Evolutionary conservation across 2,113 vertebrate species (phyloP).

Genomic region (Nyctereutes procyonoides): DNA sequence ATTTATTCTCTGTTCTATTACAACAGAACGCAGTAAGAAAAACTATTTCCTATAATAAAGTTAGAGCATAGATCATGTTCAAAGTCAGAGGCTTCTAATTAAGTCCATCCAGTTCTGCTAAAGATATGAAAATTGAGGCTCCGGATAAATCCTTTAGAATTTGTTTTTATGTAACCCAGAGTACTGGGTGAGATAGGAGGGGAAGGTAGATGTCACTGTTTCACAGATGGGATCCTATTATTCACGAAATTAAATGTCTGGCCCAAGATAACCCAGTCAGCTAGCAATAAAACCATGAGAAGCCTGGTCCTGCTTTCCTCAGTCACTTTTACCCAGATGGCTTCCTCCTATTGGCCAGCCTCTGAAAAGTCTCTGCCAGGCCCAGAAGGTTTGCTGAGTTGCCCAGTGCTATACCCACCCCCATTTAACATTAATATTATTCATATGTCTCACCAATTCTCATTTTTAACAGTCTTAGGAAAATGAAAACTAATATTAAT

Average conservation of each 20-base stretch:
- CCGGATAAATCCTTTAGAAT: neutral
- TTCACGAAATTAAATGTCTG: neutral
- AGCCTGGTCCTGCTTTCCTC: neutral
- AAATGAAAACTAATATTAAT: slow-evolving; percentile 3
- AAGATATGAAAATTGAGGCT: neutral
- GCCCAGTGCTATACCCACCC: neutral
- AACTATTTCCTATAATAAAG: neutral
- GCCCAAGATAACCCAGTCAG: neutral
- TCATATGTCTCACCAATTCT: neutral
- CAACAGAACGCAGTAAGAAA: neutral
- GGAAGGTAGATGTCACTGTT: neutral
- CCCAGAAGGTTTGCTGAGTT: neutral
- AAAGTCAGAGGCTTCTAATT: neutral
- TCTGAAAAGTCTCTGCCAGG: neutral
- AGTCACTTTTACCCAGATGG: neutral
- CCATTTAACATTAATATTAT: neutral
- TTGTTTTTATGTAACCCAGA: neutral
- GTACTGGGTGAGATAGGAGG: neutral
- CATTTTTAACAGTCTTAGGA: neutral
- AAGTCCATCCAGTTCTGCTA: neutral
- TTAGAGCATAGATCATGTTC: neutral
- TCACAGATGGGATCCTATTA: neutral
- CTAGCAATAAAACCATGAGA: neutral
- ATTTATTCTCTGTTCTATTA: neutral
- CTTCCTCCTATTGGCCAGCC: neutral